phyloP scores from a whole-genome alignment of 2,888 invertebrate genomes.

The Pseudococcus viburni region DNA sequence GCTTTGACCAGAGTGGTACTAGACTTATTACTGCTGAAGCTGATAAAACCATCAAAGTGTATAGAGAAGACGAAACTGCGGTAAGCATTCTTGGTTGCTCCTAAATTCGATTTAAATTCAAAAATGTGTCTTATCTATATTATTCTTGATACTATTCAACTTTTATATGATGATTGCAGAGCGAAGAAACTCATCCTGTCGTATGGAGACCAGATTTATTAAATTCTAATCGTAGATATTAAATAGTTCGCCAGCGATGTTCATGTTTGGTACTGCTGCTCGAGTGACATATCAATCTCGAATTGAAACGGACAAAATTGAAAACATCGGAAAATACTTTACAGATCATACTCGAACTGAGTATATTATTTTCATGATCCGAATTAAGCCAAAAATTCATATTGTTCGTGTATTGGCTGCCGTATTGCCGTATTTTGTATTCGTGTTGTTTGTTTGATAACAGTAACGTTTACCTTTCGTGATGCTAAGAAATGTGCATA shows the following conservation, averaged over 20 bases:
- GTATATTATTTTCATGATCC: too few relatives aligned
- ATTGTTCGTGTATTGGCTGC: too few relatives aligned
- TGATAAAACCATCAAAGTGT: constrained; percentile 99
- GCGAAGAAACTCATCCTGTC: constrained; percentile 95
- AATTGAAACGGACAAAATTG: too few relatives aligned
- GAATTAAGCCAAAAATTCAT: too few relatives aligned
- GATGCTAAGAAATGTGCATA: too few relatives aligned
- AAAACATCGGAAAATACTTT: too few relatives aligned
- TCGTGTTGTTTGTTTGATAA: too few relatives aligned
- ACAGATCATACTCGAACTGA: too few relatives aligned
- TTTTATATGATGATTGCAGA: constrained; percentile 72
- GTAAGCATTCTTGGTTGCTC: constrained; percentile 69
- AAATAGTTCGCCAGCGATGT: background rate
- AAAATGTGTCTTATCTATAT: background rate
- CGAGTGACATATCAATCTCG: too few relatives aligned
- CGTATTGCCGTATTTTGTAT: too few relatives aligned
- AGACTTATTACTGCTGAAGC: constrained; percentile 97
- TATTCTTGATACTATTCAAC: background rate
- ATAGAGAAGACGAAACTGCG: constrained; percentile 96
- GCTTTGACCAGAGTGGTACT: constrained; percentile 94
- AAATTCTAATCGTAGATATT: constrained; percentile 87
- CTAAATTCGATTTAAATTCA: background rate
- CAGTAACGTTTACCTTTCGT: too few relatives aligned
- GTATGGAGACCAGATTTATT: constrained; percentile 98
- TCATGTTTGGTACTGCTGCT: background rate